Evolutionary conservation across 2,797 vertebrate species (phyloP).

Genomic region (Megalops cyprinoides): DNA sequence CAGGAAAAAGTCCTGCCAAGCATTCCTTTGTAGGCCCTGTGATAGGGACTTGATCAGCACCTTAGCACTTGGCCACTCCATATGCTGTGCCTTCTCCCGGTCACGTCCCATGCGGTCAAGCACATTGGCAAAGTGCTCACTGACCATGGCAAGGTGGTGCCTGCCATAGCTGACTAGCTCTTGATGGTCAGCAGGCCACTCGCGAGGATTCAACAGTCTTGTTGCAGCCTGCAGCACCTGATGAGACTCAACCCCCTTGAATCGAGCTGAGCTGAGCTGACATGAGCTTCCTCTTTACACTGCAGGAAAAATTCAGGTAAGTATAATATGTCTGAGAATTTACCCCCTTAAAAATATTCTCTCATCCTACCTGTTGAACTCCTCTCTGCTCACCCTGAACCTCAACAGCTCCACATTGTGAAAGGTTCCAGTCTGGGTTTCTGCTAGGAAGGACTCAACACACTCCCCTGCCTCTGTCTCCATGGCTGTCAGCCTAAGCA

Average conservation of each 20-base stretch:
- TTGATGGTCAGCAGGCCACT: neutral
- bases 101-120: neutral
- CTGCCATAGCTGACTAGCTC: neutral
- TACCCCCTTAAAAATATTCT: neutral
- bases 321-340: no score
- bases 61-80: neutral
- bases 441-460: neutral
- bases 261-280: neutral
- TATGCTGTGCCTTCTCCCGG: neutral
- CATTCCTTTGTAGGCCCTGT: neutral
- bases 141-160: neutral
- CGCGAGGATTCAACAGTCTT: neutral
- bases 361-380: neutral
- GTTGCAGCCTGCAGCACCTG: neutral
- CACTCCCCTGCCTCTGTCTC: neutral
- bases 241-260: neutral
- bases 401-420: neutral
- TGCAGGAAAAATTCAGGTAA: neutral
- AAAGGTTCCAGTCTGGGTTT: neutral
- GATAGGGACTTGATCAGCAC: neutral
- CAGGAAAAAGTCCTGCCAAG: neutral
- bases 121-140: neutral
- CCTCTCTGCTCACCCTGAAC: neutral
- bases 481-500: constrained; percentile 4
- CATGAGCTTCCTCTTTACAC: neutral